Conservation (phyloP, 2,113 vertebrate genomes). For the Meriones unguiculatus region DNA sequence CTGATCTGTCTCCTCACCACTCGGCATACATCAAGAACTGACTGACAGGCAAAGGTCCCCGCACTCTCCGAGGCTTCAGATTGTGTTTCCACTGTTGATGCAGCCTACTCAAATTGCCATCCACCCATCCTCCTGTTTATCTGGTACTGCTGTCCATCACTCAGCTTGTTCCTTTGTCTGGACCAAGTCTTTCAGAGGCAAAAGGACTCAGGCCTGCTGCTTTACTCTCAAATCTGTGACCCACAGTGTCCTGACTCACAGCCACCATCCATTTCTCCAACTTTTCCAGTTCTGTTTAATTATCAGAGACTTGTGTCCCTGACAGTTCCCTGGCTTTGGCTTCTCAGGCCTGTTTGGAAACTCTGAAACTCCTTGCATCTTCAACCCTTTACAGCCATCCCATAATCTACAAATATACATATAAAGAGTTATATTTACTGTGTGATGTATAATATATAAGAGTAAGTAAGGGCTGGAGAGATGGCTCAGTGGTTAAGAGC, state of each 20-base stretch:
- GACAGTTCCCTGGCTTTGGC: neutral
- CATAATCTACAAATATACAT: neutral
- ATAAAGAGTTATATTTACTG: neutral
- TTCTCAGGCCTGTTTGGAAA: neutral
- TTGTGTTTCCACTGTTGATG: neutral
- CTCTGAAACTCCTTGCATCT: neutral
- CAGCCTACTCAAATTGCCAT: neutral
- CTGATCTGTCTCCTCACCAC: neutral
- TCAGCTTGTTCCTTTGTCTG: neutral
- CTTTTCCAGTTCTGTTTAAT: too few relatives aligned
- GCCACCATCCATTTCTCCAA: neutral
- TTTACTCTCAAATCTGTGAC: neutral
- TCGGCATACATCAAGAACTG: neutral
- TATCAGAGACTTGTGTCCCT: neutral
- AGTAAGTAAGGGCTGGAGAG: too few relatives aligned
- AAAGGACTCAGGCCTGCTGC: neutral
- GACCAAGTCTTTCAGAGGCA: neutral
- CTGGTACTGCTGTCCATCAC: neutral
- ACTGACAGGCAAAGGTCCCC: neutral
- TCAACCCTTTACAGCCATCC: neutral
- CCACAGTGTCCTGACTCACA: neutral
- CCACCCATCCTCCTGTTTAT: neutral
- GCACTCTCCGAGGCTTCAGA: neutral
- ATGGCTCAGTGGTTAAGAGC: too few relatives aligned
- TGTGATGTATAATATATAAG: neutral